phyloP scores from a whole-genome alignment of 1,140 invertebrate genomes.

The Hyposmocoma kahamanoa region DNA sequence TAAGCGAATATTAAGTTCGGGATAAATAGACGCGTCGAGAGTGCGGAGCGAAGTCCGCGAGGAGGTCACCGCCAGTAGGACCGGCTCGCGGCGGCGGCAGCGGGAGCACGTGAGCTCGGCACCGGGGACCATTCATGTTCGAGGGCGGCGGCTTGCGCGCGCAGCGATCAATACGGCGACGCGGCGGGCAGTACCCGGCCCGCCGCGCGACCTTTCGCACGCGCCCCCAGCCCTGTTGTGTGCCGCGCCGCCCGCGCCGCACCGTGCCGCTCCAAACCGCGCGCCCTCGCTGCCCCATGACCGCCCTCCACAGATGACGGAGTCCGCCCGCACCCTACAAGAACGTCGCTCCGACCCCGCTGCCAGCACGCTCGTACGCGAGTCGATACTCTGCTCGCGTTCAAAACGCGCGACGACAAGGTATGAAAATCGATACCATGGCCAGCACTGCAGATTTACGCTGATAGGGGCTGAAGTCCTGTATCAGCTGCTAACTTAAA shows the following conservation, averaged over 20 bases:
- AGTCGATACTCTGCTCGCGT: constrained; percentile 24
- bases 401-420: constrained; percentile 39
- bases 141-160: constrained; percentile 59
- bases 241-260: not conserved
- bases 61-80: constrained; percentile 16
- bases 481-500: no score
- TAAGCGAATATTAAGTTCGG: no score
- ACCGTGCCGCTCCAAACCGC: constrained; percentile 12
- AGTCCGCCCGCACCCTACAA: constrained; percentile 40
- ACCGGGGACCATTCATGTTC: constrained; percentile 58
- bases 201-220: constrained; percentile 50
- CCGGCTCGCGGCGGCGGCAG: not conserved
- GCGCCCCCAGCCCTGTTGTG: constrained; percentile 9
- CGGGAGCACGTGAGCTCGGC: constrained; percentile 47
- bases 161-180: constrained; percentile 53
- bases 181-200: constrained; percentile 54
- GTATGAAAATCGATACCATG: constrained; percentile 54
- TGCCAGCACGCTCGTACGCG: constrained; percentile 29
- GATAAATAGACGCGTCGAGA: not conserved
- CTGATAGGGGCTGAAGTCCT: no score
- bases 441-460: constrained; percentile 6
- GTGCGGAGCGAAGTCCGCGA: constrained; percentile 15
- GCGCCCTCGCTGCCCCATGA: constrained; percentile 39
- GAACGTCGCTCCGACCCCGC: constrained; percentile 31
- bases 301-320: constrained; percentile 63